Evolutionary conservation across 1,140 invertebrate genomes (phyloP).

Genomic region (Elysia chlorotica): DNA sequence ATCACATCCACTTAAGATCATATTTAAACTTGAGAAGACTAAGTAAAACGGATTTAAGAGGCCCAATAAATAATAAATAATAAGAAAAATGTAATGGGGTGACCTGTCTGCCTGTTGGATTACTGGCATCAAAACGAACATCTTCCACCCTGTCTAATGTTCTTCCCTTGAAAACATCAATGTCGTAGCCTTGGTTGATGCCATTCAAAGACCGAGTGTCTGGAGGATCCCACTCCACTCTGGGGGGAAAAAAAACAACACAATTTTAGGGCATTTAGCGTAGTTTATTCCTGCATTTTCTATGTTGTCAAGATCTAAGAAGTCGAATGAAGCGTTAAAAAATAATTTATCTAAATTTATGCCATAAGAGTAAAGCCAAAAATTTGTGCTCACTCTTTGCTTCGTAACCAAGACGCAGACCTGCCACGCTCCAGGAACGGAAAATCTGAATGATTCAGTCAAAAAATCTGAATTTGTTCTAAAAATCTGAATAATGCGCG

Average conservation of each 20-base stretch:
- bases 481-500: too few species aligned
- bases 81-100: background rate
- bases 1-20: too few species aligned
- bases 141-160: slow-evolving; percentile 21
- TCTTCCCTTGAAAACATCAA: slow-evolving; percentile 38
- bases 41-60: too few species aligned
- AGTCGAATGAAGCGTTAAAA: background rate
- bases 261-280: background rate
- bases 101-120: slow-evolving; percentile 34
- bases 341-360: too few species aligned
- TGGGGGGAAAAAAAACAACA: slow-evolving; percentile 54
- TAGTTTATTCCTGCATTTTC: background rate
- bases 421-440: too few species aligned
- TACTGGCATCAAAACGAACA: slow-evolving; percentile 40
- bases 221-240: slow-evolving; percentile 68
- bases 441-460: too few species aligned
- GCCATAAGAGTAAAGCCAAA: background rate
- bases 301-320: too few species aligned
- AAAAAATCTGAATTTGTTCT: too few species aligned
- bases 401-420: too few species aligned
- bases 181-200: slow-evolving; percentile 97
- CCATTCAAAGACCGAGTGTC: slow-evolving; percentile 98
- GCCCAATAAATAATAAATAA: too few species aligned
- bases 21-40: too few species aligned
- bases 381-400: background rate